Evolutionary conservation across 1,140 invertebrate species (phyloP).

Genomic region (Spodoptera frugiperda): DNA sequence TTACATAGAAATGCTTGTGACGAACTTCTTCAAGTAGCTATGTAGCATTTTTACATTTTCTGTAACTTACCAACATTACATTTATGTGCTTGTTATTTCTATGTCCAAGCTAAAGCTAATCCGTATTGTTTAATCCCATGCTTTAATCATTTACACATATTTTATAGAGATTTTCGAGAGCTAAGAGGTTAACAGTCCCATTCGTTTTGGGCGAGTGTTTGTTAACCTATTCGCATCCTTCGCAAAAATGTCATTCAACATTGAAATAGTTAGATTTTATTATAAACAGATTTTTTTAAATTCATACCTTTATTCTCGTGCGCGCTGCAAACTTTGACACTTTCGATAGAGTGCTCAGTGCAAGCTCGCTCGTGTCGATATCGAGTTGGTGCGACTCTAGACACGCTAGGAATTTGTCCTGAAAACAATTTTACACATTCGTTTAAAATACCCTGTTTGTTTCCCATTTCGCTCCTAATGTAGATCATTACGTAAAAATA

Average conservation of each 20-base stretch:
- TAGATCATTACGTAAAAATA: too few species aligned
- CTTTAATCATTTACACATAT: conserved; percentile 52
- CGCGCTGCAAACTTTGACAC: conserved; percentile 94
- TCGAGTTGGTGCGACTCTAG: conserved; percentile 93
- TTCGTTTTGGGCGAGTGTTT: not conserved
- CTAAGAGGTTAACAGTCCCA: not conserved
- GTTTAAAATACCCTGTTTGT: not conserved
- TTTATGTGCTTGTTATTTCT: conserved; percentile 57
- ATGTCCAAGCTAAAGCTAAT: conserved; percentile 67
- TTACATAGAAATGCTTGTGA: conserved; percentile 60
- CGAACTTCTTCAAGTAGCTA: not conserved
- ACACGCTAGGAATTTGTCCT: conserved; percentile 92
- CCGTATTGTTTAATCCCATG: conserved; percentile 61
- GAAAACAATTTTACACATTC: conserved; percentile 53
- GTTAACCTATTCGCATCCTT: conserved; percentile 11
- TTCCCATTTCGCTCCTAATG: too few species aligned
- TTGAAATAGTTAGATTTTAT: conserved; percentile 11
- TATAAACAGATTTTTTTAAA: not conserved
- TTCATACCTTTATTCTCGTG: conserved; percentile 92
- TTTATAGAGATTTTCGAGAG: conserved; percentile 11
- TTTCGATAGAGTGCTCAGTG: conserved; percentile 94
- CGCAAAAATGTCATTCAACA: not conserved
- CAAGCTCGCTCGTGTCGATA: conserved; percentile 94
- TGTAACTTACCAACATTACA: conserved; percentile 49
- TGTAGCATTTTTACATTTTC: conserved; percentile 22